Base-by-base conservation (phyloP, 2,113 vertebrate species). In the Psettodes erumei region DNA sequence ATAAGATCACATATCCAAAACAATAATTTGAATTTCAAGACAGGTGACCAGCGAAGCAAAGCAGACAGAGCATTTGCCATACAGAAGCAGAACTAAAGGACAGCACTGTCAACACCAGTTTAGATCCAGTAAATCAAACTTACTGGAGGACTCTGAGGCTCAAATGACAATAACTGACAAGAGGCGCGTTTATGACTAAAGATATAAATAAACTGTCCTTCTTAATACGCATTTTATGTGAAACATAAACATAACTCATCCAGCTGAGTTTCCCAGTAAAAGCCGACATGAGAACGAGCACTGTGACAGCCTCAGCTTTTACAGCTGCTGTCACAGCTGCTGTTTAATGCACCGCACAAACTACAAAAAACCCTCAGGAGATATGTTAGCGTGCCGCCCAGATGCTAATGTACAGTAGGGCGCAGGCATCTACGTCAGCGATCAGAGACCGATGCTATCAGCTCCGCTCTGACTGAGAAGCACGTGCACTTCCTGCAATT, bases 1-100 rank as follows among this genome's bases (percentile, higher is more conserved):
- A 72, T 67, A 81, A 71, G 81, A 89, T 75, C 79, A 86, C 72
- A 83, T 84, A 86, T 91, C 82, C 58, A 89, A 89, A 86, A 84
- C 77, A 65, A 79, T 58, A 15, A 50, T 51, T 84, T 75, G 43
- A 55, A 82, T 68, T 86, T 86, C 69, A 83, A 72, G 65, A 88
- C 75, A 65, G 50, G 67, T 75, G 79, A 89, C 73, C 83, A 69
- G 70, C 79, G 71, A 82, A 89, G 79, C 76, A 87, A 88, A 86
- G 68, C 50, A 80, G 75, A 88, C 56, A 53, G 75, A 90, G 42
- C 51, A 32, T 66, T 85, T 86, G 71, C 35, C 69, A 38, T 73
- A 91, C 65, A 83, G 75, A 90, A 86, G 70, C 77, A 73, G 70
- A 81, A 83, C 43, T 72, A 74, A 66, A 76, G 15, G 47, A 81